Base-by-base conservation (phyloP, 2,797 vertebrate genomes). In the Lindbergichthys nudifrons region DNA sequence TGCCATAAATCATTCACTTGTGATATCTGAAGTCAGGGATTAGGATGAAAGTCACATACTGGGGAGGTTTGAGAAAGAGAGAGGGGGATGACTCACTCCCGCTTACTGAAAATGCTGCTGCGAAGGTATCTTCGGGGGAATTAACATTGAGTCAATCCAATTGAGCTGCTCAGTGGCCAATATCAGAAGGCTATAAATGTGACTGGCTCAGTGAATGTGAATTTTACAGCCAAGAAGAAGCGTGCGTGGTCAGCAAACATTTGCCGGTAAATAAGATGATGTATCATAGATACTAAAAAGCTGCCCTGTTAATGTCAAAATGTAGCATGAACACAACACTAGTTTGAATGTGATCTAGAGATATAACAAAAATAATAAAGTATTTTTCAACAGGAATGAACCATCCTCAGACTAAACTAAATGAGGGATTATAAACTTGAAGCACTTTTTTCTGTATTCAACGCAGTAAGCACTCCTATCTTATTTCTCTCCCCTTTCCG, bases 1-100 rank as follows among this genome's bases (percentile, higher is more conserved):
- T 85, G 86, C 84, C 82, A 87, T 87, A 85, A 71, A 80, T 42
- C 39, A 62, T 73, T 86, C 41, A 56, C 67, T 73, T 75, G 45
- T 80, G 45, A 67, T 61, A 84, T 74, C 50, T 58, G 43, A 72
- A 87, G 63, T 76, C 61, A 18, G 57, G 80, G 73, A 83, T 84
- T 79, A 60, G 47, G 77, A 86, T 79, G 66, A 64, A 67, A 86
- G 86, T 84, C 84, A 78, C 83, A 85, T 76, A 65, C 16, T 18
- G 63, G 32, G 43, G 32, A 73, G 26, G 66, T 70, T 76, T 59
- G 69, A 15, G 76, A 76, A 73, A 41, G 42, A 64, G 65, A 64
- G 65, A 76, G 75, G 53, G 11, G 30, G 70, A 75, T 82, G 84
- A 89, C 79, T 89, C 83, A 87, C 48, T 75, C 64, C 36, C 52